Conservation (phyloP, 1,140 invertebrate species). For the Phocides pigmalion region DNA sequence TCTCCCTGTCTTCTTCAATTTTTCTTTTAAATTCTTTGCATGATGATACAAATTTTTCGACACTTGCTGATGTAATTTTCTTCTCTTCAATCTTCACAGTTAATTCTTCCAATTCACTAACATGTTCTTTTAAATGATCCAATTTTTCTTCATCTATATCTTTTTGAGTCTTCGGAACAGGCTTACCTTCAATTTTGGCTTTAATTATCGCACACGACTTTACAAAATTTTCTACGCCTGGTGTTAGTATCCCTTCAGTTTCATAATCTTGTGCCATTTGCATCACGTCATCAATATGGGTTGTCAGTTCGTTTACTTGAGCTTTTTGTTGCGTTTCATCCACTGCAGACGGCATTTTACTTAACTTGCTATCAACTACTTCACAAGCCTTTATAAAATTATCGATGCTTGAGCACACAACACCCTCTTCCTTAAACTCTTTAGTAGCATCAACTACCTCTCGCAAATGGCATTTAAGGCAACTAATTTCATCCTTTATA, state of each 20-base stretch:
- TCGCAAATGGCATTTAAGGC: constrained; percentile 40
- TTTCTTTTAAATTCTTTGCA: constrained; percentile 49
- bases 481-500: constrained; percentile 31
- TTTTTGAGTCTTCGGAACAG: background rate
- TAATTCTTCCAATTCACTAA: constrained; percentile 39
- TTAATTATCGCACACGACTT: constrained; percentile 41
- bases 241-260: constrained; percentile 42
- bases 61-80: constrained; percentile 32
- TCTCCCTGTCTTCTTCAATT: constrained; percentile 37
- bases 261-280: constrained; percentile 43
- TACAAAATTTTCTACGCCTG: constrained; percentile 47
- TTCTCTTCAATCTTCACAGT: constrained; percentile 39
- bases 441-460: constrained; percentile 40
- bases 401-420: constrained; percentile 36
- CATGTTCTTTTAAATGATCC: constrained; percentile 41
- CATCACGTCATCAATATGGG: constrained; percentile 44
- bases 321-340: constrained; percentile 8
- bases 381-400: constrained; percentile 42
- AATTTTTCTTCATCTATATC: constrained; percentile 36
- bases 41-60: constrained; percentile 42
- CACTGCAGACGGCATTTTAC: constrained; percentile 17
- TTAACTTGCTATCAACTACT: constrained; percentile 37
- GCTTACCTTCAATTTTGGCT: constrained; percentile 42
- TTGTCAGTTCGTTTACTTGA: constrained; percentile 36
- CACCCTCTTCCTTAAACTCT: constrained; percentile 33